Base-by-base conservation (phyloP, 2,888 invertebrate genomes). In the Caenorhabditis sp. region DNA sequence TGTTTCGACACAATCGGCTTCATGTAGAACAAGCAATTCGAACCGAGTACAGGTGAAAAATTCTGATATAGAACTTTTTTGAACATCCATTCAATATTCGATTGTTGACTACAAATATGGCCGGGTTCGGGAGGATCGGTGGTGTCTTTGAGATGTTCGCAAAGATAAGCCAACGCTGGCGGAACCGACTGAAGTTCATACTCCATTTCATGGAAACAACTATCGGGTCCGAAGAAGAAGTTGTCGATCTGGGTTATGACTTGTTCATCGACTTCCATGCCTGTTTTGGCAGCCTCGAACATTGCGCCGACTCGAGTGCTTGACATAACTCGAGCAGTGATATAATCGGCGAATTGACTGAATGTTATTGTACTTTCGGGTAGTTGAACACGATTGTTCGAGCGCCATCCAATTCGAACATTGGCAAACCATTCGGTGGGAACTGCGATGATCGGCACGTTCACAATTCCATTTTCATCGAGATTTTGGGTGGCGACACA, bases 71-170 rank as follows among this genome's bases (percentile, higher is more conserved):
- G 19, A 50, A 65, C 71, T 6, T 70, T 66, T 12, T 58, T 31
- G 62, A 77, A 79, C 61, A 79, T 57, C 17, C 58, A 27, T n/a
- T 64, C 61, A 24, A 79, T 66, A 54, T 69, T 73, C n/a, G 75
- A 66, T 23, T 60, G 72, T 31, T 60, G 49, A 59, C 74, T 76
- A 50, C 72, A 73, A 23, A 65, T 51, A 19, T 53, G 55, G 6
- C 26, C 8, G 19, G 23, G 8, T 17, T 49, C 24, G 1, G n/a
- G 55, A 6, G 23, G 14, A 17, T 23, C 21, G n/a, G 1, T 53
- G 24, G 17, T 37, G 31, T 10, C 57, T 17, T 36, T n/a, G 21
- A 78, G 14, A 65, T 81, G 81, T 14, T 61, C 23, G 50, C 81
- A 81, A 27, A 78, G 62, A 8, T 63, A 66, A 12, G 59, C 54